These are phyloP conservation scores for Paramormyrops kingsleyae DNA, from an alignment of 2,113 vertebrate genomes.

Conservation along the genomic window DNA sequence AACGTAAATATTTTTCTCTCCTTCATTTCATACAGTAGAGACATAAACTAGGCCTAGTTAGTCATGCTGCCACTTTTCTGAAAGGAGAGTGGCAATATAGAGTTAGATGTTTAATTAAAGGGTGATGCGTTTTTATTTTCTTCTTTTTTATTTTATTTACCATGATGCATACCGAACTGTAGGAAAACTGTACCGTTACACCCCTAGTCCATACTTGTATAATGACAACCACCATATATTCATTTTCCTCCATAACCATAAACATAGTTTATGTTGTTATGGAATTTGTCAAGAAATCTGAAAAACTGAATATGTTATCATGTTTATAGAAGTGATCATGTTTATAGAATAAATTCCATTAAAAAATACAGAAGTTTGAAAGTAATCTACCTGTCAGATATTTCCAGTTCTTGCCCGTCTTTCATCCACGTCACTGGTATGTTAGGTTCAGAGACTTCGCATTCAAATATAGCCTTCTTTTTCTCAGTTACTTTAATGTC, in stretches of 20 bases:
- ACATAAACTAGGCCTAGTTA: not conserved
- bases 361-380: not conserved
- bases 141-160: too few relatives aligned
- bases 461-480: slow-evolving; percentile 91
- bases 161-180: too few relatives aligned
- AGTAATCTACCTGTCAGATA: slow-evolving; percentile 68
- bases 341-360: not conserved
- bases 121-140: not conserved
- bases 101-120: not conserved
- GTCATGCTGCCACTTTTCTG: too few relatives aligned
- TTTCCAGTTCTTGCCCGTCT: slow-evolving; percentile 83
- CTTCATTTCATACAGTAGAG: not conserved
- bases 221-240: not conserved
- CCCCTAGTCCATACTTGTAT: not conserved
- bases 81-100: too few relatives aligned
- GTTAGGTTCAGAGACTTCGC: slow-evolving; percentile 93
- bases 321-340: not conserved
- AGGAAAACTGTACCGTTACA: not conserved
- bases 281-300: not conserved
- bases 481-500: slow-evolving; percentile 96
- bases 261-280: not conserved
- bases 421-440: slow-evolving; percentile 94
- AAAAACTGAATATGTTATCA: not conserved
- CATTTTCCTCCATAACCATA: not conserved
- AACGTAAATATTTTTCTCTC: not conserved